These are phyloP conservation scores for Ascaphus truei DNA, from an alignment of 2,113 vertebrate genomes.

Conservation along the genomic window DNA sequence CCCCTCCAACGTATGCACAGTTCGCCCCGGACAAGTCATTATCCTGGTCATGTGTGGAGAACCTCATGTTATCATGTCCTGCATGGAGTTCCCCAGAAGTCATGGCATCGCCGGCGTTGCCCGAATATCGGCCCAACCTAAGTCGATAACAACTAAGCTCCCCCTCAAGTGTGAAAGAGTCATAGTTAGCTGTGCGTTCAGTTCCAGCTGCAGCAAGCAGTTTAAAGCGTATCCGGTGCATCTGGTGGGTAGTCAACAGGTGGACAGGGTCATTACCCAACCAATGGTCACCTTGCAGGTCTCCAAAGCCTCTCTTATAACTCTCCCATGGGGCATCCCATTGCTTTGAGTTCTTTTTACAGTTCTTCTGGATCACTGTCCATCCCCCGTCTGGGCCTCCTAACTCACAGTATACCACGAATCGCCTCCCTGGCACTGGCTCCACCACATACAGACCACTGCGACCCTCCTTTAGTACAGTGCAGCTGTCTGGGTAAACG, in stretches of 20 bases:
- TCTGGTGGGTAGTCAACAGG: slow-evolving; percentile 43
- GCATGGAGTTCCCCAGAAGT: slow-evolving; percentile 43
- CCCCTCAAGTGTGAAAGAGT: slow-evolving; percentile 37
- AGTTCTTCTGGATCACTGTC: slow-evolving; percentile 56
- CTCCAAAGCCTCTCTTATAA: slow-evolving; percentile 53
- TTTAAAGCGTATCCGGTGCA: slow-evolving; percentile 49
- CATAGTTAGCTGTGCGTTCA: slow-evolving; percentile 35
- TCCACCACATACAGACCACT: slow-evolving; percentile 52
- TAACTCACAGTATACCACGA: slow-evolving; percentile 51
- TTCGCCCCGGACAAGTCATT: slow-evolving; percentile 52
- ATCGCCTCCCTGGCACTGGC: slow-evolving; percentile 40
- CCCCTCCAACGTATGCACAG: slow-evolving; percentile 49
- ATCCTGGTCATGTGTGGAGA: slow-evolving; percentile 50
- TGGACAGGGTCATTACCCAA: slow-evolving; percentile 54
- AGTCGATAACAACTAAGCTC: slow-evolving; percentile 47
- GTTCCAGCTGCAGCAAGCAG: slow-evolving; percentile 24
- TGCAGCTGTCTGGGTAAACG: slow-evolving; percentile 49
- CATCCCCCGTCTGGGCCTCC: slow-evolving; percentile 38
- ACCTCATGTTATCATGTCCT: slow-evolving; percentile 59
- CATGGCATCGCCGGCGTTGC: slow-evolving; percentile 50
- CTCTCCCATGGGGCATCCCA: slow-evolving; percentile 55
- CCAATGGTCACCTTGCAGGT: slow-evolving; percentile 41
- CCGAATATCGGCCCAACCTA: slow-evolving; percentile 45
- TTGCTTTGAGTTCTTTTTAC: neutral
- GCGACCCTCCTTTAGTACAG: slow-evolving; percentile 28